These are phyloP conservation scores for Geopemphigus sp. DNA, from an alignment of 1,140 invertebrate genomes.

Conservation along the genomic window DNA sequence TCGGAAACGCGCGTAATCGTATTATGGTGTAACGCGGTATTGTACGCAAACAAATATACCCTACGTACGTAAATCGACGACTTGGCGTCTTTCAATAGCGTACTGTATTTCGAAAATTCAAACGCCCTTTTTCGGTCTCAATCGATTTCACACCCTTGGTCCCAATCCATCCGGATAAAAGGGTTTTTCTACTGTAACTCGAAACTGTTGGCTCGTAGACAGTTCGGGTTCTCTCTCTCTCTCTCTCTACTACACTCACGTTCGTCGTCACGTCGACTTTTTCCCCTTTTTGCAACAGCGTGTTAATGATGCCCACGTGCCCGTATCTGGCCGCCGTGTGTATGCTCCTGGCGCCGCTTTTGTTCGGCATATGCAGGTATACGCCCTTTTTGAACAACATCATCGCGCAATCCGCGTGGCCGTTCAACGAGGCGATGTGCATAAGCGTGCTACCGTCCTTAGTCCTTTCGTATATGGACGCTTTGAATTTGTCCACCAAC, in stretches of 20 bases:
- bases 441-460: conserved; percentile 97
- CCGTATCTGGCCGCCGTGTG: conserved; percentile 90
- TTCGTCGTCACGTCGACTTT: conserved; percentile 92
- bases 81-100: no score
- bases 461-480: conserved; percentile 88
- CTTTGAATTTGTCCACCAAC: conserved; percentile 95
- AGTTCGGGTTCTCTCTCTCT: no score
- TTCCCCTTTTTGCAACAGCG: conserved; percentile 91
- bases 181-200: no score
- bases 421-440: conserved; percentile 95
- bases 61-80: no score
- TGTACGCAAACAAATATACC: no score
- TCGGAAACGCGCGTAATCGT: neutral
- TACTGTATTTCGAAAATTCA: no score
- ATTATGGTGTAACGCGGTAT: no score
- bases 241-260: no score
- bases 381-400: conserved; percentile 98
- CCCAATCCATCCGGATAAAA: no score
- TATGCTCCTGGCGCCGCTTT: conserved; percentile 87
- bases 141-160: no score
- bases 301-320: conserved; percentile 96
- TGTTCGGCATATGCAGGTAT: conserved; percentile 99
- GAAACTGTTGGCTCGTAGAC: no score
- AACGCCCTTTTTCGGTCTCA: no score
- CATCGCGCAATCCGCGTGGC: conserved; percentile 97